Evolutionary conservation across 2,113 vertebrate genomes (phyloP), one percentile per base, ranked within the genome.

Genomic region (Taurulus bubalis): DNA sequence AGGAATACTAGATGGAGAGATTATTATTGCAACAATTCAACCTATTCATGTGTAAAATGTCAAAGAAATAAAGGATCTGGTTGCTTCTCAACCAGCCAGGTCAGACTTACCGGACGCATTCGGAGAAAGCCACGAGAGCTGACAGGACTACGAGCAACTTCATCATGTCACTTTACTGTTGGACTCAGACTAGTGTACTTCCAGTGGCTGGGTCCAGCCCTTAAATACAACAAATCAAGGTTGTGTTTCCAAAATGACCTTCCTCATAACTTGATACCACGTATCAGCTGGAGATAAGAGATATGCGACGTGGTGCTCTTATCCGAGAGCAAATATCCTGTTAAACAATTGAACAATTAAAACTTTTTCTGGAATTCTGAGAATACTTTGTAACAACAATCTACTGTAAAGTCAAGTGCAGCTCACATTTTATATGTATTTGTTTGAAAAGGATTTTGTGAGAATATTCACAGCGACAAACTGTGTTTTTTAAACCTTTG

Each of bases 61-160:
- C 71, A 71, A 55, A 78, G 0, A 49, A 60, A 38, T 11, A n/a
- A 72, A 32, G 16, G 51, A 36, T 45, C 6, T 5, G 36, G 42
- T 68, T 30, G 15, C 36, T 66, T 79, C 66, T 79, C 49, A 84
- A 53, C 30, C 80, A 64, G 49, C 2, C 70, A 36, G 20, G 1
- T 75, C 34, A 60, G 53, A 90, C 94, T 89, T 58, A 96, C 96
- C 72, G 16, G 30, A 91, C 0, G 10, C 93, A 92, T 24, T 95
- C 93, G 4, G 91, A 74, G 14, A 96, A 56, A 32, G 92, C 86
- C 16, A 95, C 56, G 11, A 93, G 74, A 4, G 91, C 86, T 0
- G 93, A 85, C 0, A 97, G 84, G 3, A 93, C 62, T 11, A 94
- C 22, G 0, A 94, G 90, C 82, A 70, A 26, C 93, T 80, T 90